A percentile compares a stretch with the other conserved stretches of the same genome.
Evolutionary conservation across 2,888 invertebrate species (phyloP).

Genomic region (Sphinx pinastri): DNA sequence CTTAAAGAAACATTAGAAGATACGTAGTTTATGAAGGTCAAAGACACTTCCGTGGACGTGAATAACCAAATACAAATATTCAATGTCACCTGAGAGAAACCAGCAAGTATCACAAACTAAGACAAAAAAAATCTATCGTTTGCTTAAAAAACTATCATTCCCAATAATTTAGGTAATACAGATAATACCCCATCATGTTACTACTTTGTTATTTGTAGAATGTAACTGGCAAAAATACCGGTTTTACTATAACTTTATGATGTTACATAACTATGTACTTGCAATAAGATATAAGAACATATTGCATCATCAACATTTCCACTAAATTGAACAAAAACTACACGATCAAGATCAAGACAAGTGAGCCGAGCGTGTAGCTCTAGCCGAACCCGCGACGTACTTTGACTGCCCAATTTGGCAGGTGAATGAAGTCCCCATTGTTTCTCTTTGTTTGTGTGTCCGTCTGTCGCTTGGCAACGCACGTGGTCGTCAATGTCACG

Average conservation of each 20-base stretch:
- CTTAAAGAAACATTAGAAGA: neutral
- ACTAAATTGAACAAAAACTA: no score
- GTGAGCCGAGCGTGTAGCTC: neutral
- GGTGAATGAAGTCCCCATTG: slow-evolving; percentile 57
- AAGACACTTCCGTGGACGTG: neutral
- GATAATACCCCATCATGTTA: no score
- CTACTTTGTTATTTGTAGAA: no score
- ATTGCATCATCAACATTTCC: no score
- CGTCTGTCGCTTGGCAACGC: slow-evolving; percentile 63
- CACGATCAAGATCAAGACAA: neutral
- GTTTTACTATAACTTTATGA: no score
- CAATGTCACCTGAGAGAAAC: neutral
- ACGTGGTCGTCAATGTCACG: slow-evolving; percentile 73
- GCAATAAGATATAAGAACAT: no score
- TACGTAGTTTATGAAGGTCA: neutral
- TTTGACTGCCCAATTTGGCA: slow-evolving; percentile 33
- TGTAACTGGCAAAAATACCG: no score
- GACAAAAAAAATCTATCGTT: no score
- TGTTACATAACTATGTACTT: no score
- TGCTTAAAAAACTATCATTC: no score
- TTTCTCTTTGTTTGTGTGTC: slow-evolving; percentile 56
- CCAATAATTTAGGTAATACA: no score
- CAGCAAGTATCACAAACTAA: neutral
- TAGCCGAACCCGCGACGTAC: slow-evolving; percentile 34
- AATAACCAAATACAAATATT: neutral